A percentile compares a stretch with the other conserved stretches of the same genome.
These are phyloP conservation scores for Callipepla californica DNA, from an alignment of 2,113 vertebrate genomes.

Conservation along the genomic window DNA sequence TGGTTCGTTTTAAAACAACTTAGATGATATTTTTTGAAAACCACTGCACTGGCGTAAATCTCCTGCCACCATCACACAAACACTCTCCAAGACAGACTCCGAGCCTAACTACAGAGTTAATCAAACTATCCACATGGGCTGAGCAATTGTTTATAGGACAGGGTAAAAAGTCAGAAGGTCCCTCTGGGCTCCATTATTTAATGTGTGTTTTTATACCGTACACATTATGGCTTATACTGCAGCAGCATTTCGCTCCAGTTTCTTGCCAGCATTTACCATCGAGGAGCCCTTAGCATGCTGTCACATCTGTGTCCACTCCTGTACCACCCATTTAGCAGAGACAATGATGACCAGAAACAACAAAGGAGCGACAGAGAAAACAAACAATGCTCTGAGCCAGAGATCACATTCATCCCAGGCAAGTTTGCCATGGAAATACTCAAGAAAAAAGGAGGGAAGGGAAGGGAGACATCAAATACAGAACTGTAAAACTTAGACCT, in stretches of 20 bases:
- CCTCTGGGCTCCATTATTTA: constrained; percentile 60
- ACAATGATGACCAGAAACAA: constrained; percentile 81
- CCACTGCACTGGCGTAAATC: constrained; percentile 18
- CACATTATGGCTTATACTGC: not conserved
- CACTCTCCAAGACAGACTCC: not conserved
- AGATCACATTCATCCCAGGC: constrained; percentile 16
- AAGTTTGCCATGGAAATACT: constrained; percentile 55
- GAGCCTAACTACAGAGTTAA: not conserved
- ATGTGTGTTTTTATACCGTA: not conserved
- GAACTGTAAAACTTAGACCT: constrained; percentile 40
- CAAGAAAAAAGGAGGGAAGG: not conserved
- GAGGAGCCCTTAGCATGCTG: constrained; percentile 51
- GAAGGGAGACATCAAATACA: not conserved
- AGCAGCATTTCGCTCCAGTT: constrained; percentile 36
- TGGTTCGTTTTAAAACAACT: constrained; percentile 45
- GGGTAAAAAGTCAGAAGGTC: constrained; percentile 22
- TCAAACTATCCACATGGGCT: constrained; percentile 14
- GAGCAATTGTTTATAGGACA: constrained; percentile 12
- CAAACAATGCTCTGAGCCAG: constrained; percentile 21
- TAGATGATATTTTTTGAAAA: constrained; percentile 24
- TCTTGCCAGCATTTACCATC: constrained; percentile 67
- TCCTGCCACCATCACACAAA: constrained; percentile 17
- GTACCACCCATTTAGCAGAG: constrained; percentile 75
- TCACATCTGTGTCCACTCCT: constrained; percentile 55
- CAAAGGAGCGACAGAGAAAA: constrained; percentile 76